phyloP scores from a whole-genome alignment of 2,797 vertebrate species.

The Pantherophis vulpinus region DNA sequence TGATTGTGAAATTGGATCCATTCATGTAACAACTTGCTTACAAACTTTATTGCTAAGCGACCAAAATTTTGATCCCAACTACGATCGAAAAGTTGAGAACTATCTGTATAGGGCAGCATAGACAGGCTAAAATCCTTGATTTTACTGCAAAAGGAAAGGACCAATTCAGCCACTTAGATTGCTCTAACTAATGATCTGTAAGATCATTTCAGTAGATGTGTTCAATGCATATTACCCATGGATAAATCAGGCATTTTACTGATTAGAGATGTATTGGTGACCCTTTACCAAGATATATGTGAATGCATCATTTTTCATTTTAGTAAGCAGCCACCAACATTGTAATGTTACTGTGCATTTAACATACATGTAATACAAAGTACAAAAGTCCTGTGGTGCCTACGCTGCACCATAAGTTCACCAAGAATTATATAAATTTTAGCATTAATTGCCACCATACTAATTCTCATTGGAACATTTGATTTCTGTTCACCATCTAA shows the following conservation, averaged over 20 bases:
- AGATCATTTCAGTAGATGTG: not conserved
- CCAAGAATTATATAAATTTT: not conserved
- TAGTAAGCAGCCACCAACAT: not conserved
- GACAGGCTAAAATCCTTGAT: no score
- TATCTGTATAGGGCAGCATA: no score
- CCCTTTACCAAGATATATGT: not conserved
- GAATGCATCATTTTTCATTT: not conserved
- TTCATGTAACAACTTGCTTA: no score
- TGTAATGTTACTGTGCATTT: not conserved
- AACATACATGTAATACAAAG: not conserved
- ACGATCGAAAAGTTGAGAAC: no score
- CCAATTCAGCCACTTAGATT: not conserved
- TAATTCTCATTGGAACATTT: slow-evolving; percentile 1
- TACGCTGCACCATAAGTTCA: not conserved
- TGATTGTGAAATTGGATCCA: no score
- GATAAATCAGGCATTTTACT: not conserved
- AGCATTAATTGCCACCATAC: not conserved
- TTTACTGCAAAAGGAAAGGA: not conserved
- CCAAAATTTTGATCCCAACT: no score
- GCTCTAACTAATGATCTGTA: not conserved
- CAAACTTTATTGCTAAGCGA: no score
- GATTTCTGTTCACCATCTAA: not conserved
- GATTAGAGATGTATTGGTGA: not conserved
- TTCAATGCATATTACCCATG: not conserved
- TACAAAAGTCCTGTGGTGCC: not conserved